Percentiles rank a stretch among this genome's conserved stretches.
These are phyloP conservation scores for Fragum sueziense DNA, from an alignment of 2,888 invertebrate species.

Conservation along the genomic window DNA sequence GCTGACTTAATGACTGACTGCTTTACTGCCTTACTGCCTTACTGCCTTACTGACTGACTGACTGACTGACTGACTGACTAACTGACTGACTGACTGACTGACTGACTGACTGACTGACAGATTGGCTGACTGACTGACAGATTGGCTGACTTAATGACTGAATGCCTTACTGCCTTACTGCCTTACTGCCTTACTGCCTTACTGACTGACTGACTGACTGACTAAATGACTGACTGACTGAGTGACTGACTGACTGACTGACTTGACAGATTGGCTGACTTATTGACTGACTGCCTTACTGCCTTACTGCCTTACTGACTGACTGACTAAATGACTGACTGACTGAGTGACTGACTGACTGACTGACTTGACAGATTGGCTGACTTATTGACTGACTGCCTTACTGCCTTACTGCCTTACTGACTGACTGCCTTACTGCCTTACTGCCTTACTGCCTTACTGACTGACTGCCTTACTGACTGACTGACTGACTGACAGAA, in stretches of 20 bases:
- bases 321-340: slow-evolving; percentile 5
- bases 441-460: background rate
- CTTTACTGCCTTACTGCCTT: background rate
- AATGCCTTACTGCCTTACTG: background rate
- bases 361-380: slow-evolving; percentile 13
- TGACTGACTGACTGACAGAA: slow-evolving; percentile 9
- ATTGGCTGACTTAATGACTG: slow-evolving; percentile 9
- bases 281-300: no score
- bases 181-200: background rate
- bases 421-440: slow-evolving; percentile 3
- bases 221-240: no score
- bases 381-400: no score
- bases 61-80: no score
- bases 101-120: slow-evolving; percentile 8
- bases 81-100: no score
- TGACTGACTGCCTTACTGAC: slow-evolving; percentile 3
- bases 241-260: no score
- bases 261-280: no score
- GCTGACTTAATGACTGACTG: background rate
- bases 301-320: no score
- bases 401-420: background rate
- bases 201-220: no score
- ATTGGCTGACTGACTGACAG: no score
- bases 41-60: slow-evolving; percentile 9
- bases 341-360: slow-evolving; percentile 5